Conservation (phyloP, 2,113 vertebrate species). For the Burhinus bistriatus region DNA sequence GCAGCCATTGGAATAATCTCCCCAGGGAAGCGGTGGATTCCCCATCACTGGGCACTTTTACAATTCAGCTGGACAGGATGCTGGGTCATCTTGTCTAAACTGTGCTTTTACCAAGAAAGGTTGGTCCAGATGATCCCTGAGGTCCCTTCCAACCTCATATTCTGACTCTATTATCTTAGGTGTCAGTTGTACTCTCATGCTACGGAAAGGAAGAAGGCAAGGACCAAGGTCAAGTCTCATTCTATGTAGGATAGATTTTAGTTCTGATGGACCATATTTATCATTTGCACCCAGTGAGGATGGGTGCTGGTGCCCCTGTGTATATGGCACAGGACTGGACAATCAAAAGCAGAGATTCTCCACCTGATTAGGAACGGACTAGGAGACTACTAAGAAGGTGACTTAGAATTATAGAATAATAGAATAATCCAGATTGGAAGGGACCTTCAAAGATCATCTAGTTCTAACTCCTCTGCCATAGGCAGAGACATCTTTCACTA, state of each 20-base stretch:
- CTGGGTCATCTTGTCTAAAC: neutral
- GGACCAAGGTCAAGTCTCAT: neutral
- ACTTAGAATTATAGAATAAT: neutral
- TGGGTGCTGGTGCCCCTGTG: neutral
- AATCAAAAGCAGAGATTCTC: neutral
- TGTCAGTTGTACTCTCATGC: neutral
- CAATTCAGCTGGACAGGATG: neutral
- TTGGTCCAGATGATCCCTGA: neutral
- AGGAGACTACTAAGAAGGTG: neutral
- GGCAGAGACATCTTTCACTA: neutral
- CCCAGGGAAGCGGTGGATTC: neutral
- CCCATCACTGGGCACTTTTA: neutral
- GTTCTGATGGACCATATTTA: neutral
- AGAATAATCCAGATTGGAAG: neutral
- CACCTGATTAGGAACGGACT: neutral
- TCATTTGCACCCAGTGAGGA: neutral
- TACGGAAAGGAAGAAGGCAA: neutral
- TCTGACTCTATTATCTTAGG: neutral
- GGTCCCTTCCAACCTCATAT: neutral
- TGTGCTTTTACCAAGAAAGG: neutral
- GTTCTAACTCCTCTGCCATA: neutral
- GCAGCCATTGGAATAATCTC: neutral
- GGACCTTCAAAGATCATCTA: neutral
- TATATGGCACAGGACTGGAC: neutral
- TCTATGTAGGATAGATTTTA: neutral